Evolutionary conservation across 2,113 vertebrate genomes (phyloP), one percentile per base, ranked within the genome.

Genomic region (Trinectes maculatus): DNA sequence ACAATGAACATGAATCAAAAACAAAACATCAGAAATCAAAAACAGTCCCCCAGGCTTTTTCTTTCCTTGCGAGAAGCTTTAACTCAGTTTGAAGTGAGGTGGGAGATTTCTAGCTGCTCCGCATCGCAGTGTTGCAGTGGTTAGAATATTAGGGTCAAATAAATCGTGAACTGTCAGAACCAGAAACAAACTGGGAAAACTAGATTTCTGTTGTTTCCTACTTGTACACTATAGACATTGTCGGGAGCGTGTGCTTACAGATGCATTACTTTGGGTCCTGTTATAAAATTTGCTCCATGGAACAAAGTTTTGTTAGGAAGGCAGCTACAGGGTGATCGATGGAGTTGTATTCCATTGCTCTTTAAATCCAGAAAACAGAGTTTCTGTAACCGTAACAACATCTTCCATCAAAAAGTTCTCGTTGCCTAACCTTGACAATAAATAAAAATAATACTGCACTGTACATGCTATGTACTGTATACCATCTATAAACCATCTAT

Each of bases 1-100:
- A 47, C 70, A 55, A 52, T 78, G 51, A 86, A 85, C 71, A 66
- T 47, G 58, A 83, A 83, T 80, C 68, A 78, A 66, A 80, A 74
- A 33, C 49, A 42, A n/a, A n/a, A n/a, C n/a, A n/a, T n/a, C n/a
- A n/a, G n/a, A n/a, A n/a, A n/a, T n/a, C n/a, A n/a, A 66, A 80
- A 74, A 33, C 49, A 42, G 49, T 70, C 71, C 74, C 65, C 40
- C 51, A 16, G 79, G 70, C 64, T 63, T 83, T 55, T 37, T 12
- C 60, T 73, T 37, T 1, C 66, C 44, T 85, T 83, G 48, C 77
- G 67, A 82, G 80, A 67, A 61, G 60, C 55, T 82, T 66, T 67
- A 53, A 81, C 65, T 85, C 66, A 69, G 62, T 76, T 63, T 54
- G 18, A 79, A 61, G 63, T 74, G 66, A 58, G 47, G 55, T 6